Base-by-base conservation (phyloP, 2,888 invertebrate genomes). In the Augochlorella aurata region DNA sequence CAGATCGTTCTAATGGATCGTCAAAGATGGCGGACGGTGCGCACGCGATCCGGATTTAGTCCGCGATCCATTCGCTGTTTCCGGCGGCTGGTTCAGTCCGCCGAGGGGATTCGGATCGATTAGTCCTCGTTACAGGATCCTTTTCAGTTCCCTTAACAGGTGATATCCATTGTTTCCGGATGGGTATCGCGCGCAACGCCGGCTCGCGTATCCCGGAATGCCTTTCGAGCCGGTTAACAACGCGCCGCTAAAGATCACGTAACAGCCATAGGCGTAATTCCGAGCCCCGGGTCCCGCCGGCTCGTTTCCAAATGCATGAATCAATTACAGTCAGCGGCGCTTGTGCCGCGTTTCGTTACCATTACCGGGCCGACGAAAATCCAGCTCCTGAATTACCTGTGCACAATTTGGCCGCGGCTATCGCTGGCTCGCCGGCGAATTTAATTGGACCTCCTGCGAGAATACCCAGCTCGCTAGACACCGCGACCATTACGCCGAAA, bases 121-220 rank as follows among this genome's bases (percentile, higher is more conserved):
- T 58, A 58, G 54, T 58, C 54, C 54, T 58, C 21, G 54, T 58
- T 58, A 24, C 24, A 24, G 21, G 54, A 58, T 5, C 14, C 54
- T 58, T 58, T 24, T 14, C 21, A 54, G 54, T 24, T 12, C 9
- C 10, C 1, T 24, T 58, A 58, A 24, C 24, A 14, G 24, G 54
- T 14, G 54, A 58, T 58, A 24, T 52, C n/a, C n/a, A 52, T 47
- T 18, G 54, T 66, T 47, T 74, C 38, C 66, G 58, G 21, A 68
- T 63, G 45, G 68, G n/a, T 21, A 63, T 75, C 52, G 38, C 50
- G 45, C 38, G 54, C 58, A 65, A 49, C n/a, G 24, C 66, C 66
- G 66, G 66, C 54, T 77, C 79, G 12, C 18, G 77, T 79, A 50
- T 70, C 21, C 45, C 29, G 67, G 77, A 29, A 77, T 18, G 58